phyloP scores from a whole-genome alignment of 2,888 invertebrate species.

The Micoletzkya japonica region DNA sequence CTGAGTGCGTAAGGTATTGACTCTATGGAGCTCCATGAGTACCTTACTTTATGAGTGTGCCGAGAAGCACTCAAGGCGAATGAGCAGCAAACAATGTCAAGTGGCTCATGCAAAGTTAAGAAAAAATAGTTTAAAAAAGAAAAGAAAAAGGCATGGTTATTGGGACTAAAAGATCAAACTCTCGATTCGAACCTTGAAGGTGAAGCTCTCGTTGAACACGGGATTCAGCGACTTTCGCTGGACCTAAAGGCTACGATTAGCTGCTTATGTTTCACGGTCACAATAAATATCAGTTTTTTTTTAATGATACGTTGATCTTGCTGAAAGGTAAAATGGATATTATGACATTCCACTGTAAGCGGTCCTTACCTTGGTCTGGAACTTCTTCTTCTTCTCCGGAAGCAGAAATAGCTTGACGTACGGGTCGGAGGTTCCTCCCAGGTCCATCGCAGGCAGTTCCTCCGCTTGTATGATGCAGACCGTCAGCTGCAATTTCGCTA shows the following conservation, averaged over 20 bases:
- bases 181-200: constrained; percentile 92
- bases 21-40: no score
- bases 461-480: constrained; percentile 97
- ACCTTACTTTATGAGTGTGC: no score
- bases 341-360: not conserved
- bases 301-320: no score
- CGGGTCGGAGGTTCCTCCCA: constrained; percentile 88
- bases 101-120: no score
- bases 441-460: constrained; percentile 93
- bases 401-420: constrained; percentile 93
- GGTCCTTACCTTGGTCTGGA: constrained; percentile 92
- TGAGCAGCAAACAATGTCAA: no score
- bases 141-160: no score
- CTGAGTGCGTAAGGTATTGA: no score
- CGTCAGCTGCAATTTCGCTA: constrained; percentile 75
- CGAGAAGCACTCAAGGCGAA: no score
- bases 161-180: not conserved
- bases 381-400: constrained; percentile 99
- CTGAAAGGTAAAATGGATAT: no score
- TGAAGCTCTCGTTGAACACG: constrained; percentile 96
- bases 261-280: no score
- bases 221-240: constrained; percentile 92
- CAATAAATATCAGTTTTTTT: no score
- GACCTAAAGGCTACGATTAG: constrained; percentile 29
- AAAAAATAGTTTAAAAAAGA: no score